phyloP scores from a whole-genome alignment of 2,888 invertebrate species.

The Automeris io region DNA sequence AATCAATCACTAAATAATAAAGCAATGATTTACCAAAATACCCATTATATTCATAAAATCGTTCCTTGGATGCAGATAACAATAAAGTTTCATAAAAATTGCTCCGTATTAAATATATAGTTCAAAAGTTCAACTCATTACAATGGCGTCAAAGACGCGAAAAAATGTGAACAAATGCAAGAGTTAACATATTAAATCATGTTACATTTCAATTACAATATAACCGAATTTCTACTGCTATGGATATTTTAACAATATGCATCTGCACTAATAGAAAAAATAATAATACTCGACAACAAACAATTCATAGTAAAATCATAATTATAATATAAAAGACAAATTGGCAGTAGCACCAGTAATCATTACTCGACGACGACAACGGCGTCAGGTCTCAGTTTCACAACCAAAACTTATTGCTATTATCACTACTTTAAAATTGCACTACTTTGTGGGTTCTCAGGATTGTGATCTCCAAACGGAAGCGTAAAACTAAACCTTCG shows the following conservation, averaged over 20 bases:
- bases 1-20: slow-evolving; percentile 44
- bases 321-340: slow-evolving; percentile 41
- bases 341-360: slow-evolving; percentile 61
- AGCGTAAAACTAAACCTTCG: slow-evolving; percentile 45
- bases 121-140: no score
- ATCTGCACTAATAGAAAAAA: slow-evolving; percentile 54
- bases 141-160: no score
- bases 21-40: slow-evolving; percentile 41
- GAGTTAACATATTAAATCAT: no score
- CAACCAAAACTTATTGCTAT: slow-evolving; percentile 76
- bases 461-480: slow-evolving; percentile 48
- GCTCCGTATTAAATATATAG: no score
- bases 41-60: slow-evolving; percentile 9
- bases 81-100: slow-evolving; percentile 6
- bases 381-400: slow-evolving; percentile 53
- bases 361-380: slow-evolving; percentile 38
- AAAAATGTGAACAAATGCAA: no score
- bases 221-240: slow-evolving; percentile 59
- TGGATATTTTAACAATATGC: slow-evolving; percentile 54
- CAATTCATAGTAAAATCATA: slow-evolving; percentile 65
- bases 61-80: neutral
- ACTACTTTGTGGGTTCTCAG: slow-evolving; percentile 59
- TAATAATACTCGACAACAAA: slow-evolving; percentile 67
- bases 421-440: slow-evolving; percentile 69
- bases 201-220: slow-evolving; percentile 76